Percentiles rank a stretch among this genome's conserved stretches.
Evolutionary conservation across 2,797 vertebrate genomes (phyloP).

Genomic region (Anisognathus igniventris): DNA sequence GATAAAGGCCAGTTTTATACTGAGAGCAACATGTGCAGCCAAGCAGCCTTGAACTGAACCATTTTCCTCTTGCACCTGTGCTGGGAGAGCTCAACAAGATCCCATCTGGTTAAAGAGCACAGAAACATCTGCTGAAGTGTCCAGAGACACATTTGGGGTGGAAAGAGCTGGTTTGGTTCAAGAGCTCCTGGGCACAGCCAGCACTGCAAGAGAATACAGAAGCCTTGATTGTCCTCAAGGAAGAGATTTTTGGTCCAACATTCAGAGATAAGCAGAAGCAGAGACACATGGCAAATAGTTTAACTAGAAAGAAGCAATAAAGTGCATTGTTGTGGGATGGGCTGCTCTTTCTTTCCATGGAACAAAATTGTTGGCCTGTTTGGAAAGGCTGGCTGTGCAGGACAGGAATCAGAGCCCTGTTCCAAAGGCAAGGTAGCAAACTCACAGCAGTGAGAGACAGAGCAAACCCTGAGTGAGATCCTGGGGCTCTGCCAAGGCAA

Average conservation of each 20-base stretch:
- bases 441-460: background rate
- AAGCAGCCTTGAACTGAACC: background rate
- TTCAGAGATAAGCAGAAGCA: slow-evolving; percentile 17
- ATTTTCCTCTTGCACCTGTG: background rate
- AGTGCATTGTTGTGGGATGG: slow-evolving; percentile 14
- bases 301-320: background rate
- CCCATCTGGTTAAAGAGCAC: background rate
- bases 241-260: background rate
- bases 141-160: background rate
- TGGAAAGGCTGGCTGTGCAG: background rate
- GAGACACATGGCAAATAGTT: slow-evolving; percentile 27
- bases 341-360: slow-evolving; percentile 46
- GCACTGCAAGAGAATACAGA: background rate
- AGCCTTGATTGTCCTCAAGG: background rate
- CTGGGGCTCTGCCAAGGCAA: background rate
- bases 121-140: background rate
- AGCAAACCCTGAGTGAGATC: background rate
- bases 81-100: background rate
- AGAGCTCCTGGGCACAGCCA: background rate
- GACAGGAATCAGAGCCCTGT: background rate
- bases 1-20: background rate
- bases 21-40: background rate
- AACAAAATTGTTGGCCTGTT: slow-evolving; percentile 23
- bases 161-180: background rate
- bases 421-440: slow-evolving; percentile 44